Percentiles rank a stretch among this genome's conserved stretches.
These are phyloP conservation scores for Microhierax caerulescens DNA, from an alignment of 2,797 vertebrate species.

Conservation along the genomic window DNA sequence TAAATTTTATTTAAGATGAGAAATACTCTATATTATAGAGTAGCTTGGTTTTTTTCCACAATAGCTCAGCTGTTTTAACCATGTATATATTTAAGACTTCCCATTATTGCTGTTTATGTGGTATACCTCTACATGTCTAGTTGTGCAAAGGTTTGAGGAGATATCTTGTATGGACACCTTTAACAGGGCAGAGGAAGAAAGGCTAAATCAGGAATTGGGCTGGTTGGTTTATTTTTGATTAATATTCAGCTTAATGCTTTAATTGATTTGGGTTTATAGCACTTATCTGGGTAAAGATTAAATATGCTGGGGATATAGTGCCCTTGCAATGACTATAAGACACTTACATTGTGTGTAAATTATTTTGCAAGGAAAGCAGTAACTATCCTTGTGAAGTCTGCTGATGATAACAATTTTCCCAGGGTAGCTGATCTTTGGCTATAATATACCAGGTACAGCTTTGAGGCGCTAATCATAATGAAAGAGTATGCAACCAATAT, in stretches of 20 bases:
- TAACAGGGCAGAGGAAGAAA: not conserved
- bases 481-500: not conserved
- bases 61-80: not conserved
- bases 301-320: not conserved
- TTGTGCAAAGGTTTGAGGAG: not conserved
- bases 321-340: not conserved
- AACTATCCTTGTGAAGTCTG: not conserved
- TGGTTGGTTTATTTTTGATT: not conserved
- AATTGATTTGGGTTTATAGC: not conserved
- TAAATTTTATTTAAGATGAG: not conserved
- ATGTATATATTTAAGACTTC: not conserved
- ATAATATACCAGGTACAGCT: not conserved
- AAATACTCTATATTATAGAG: not conserved
- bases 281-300: not conserved
- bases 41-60: not conserved
- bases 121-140: too few species aligned
- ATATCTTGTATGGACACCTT: not conserved
- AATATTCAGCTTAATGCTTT: not conserved
- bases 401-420: not conserved
- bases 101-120: accelerated
- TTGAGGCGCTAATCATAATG: not conserved
- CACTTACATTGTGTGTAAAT: not conserved
- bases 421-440: not conserved
- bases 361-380: not conserved
- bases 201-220: not conserved